Evolutionary conservation across 2,113 vertebrate genomes (phyloP).

Genomic region (Epinephelus fuscoguttatus): DNA sequence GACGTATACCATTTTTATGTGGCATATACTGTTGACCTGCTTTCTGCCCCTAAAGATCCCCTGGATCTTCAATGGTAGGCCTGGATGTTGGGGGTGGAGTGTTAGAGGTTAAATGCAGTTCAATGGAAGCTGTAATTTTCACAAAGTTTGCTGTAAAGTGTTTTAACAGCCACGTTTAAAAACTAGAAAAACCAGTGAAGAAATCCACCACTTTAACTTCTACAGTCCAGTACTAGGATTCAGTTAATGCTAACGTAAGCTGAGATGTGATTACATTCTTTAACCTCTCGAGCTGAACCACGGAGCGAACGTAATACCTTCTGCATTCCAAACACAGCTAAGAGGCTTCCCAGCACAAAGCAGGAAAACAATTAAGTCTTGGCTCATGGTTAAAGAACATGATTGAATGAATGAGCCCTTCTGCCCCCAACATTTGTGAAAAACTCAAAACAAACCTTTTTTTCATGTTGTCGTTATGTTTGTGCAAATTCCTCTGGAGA

Average conservation of each 20-base stretch:
- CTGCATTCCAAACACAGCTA: conserved; percentile 43
- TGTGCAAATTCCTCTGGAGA: conserved; percentile 2
- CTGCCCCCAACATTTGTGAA: background rate
- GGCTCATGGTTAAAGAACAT: conserved; percentile 17
- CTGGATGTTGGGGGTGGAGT: too few relatives aligned
- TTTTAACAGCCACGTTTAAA: background rate
- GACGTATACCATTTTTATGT: too few relatives aligned
- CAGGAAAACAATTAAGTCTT: conserved; percentile 27
- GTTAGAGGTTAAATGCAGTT: background rate
- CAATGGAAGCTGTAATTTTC: background rate
- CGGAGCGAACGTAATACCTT: conserved; percentile 26
- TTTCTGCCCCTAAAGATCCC: too few relatives aligned
- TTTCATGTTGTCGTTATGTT: background rate
- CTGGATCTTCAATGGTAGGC: too few relatives aligned
- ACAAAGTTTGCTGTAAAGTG: background rate
- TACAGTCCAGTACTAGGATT: background rate
- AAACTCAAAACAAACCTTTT: conserved; percentile 7
- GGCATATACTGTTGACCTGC: too few relatives aligned
- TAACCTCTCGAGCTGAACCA: background rate
- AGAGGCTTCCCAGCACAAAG: conserved; percentile 43
- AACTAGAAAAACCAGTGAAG: background rate
- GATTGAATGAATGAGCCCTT: conserved; percentile 9
- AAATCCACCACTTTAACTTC: too few relatives aligned
- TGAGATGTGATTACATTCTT: conserved; percentile 25
- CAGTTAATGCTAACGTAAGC: background rate